Evolutionary conservation across 92 coral and sea anemone species (phyloP).

Genomic region (Micromussa lordhowensis): DNA sequence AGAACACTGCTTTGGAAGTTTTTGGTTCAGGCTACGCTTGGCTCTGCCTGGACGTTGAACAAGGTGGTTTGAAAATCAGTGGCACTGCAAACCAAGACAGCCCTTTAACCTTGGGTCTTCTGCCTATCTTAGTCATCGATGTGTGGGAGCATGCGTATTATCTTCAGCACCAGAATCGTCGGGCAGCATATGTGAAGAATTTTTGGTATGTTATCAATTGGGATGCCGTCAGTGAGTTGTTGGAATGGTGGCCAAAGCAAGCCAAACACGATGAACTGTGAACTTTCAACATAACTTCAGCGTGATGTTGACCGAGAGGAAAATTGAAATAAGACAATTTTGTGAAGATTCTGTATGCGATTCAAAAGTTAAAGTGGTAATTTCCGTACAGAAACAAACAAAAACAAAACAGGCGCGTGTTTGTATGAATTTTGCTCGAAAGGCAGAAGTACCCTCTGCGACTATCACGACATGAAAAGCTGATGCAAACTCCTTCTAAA

Average conservation of each 20-base stretch:
- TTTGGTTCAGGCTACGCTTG: slow-evolving; percentile 96
- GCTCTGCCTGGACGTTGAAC: slow-evolving; percentile 74
- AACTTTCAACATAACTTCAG: not conserved
- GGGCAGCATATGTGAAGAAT: slow-evolving; percentile 73
- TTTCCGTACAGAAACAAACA: no score
- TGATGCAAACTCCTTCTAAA: not conserved
- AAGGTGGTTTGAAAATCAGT: slow-evolving; percentile 54
- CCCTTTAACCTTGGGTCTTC: slow-evolving; percentile 58
- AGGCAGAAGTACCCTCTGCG: no score
- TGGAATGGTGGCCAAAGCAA: slow-evolving; percentile 84
- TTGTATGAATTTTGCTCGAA: not conserved
- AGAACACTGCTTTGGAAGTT: slow-evolving; percentile 63
- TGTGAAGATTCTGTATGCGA: not conserved
- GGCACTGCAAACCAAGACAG: slow-evolving; percentile 83
- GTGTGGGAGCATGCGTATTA: slow-evolving; percentile 98
- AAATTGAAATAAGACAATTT: not conserved
- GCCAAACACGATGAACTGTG: slow-evolving; percentile 86
- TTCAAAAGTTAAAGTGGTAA: no score
- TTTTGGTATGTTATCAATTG: slow-evolving; percentile 94
- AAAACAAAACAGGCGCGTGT: no score
- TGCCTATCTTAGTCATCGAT: slow-evolving; percentile 83
- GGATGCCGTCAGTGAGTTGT: slow-evolving; percentile 81
- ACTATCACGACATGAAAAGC: not conserved
- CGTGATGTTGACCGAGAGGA: not conserved
- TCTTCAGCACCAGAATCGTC: slow-evolving; percentile 87